phyloP scores from a whole-genome alignment of 2,113 vertebrate species.

The Zootoca vivipara region DNA sequence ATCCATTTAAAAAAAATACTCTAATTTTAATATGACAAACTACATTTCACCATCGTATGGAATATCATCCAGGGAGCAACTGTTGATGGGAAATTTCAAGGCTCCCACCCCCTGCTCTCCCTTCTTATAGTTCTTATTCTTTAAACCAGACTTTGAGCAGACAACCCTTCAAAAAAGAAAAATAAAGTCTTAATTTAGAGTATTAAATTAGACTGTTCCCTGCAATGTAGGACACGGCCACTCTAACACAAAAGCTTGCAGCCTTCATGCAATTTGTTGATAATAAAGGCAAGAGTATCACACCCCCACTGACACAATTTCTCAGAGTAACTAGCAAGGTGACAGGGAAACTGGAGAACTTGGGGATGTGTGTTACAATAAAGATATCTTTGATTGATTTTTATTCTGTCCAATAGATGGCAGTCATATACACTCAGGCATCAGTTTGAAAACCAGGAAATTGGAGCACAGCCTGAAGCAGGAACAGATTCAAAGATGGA shows the following conservation, averaged over 20 bases:
- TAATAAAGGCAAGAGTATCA: not conserved
- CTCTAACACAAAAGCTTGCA: not conserved
- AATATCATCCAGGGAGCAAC: not conserved
- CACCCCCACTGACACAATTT: not conserved
- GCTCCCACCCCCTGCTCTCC: not conserved
- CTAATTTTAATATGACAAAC: no score
- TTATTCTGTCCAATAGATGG: slow-evolving; percentile 33
- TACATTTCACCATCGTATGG: no score
- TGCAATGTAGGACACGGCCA: not conserved
- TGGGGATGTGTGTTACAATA: not conserved
- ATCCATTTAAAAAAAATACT: no score
- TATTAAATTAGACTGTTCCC: no score
- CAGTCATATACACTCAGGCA: slow-evolving; percentile 13
- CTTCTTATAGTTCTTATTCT: not conserved
- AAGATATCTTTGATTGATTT: not conserved
- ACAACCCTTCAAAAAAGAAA: not conserved
- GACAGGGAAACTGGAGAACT: not conserved
- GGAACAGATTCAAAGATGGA: not conserved
- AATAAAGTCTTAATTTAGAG: no score
- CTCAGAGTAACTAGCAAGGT: not conserved
- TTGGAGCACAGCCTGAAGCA: not conserved
- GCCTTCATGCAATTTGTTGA: not conserved
- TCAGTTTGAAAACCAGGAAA: not conserved
- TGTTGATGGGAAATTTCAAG: not conserved
- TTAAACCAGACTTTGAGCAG: not conserved